phyloP scores from a whole-genome alignment of 1,140 invertebrate species.

The Heliconius nattereri region DNA sequence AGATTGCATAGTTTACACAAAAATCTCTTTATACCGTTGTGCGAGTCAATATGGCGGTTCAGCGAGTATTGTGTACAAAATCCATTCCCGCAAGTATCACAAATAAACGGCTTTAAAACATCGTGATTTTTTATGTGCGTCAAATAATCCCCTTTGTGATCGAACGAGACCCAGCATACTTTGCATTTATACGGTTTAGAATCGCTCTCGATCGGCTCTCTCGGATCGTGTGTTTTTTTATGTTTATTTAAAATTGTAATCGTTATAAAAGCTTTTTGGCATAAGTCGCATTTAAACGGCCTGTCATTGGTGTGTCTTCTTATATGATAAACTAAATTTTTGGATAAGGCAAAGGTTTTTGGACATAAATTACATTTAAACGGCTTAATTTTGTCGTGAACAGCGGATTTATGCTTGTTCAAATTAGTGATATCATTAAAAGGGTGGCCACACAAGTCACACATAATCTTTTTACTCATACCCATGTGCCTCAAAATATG shows the following conservation, averaged over 20 bases:
- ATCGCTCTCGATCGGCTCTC: neutral
- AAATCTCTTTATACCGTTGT: neutral
- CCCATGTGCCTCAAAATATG: slow-evolving; percentile 24
- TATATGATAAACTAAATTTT: slow-evolving; percentile 14
- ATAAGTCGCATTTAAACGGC: slow-evolving; percentile 19
- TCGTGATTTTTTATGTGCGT: slow-evolving; percentile 10
- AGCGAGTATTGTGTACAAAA: slow-evolving; percentile 3
- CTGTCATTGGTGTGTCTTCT: slow-evolving; percentile 1
- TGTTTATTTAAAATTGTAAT: neutral
- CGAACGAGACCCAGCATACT: slow-evolving; percentile 5
- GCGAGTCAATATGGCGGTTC: slow-evolving; percentile 14
- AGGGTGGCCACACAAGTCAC: slow-evolving; percentile 19
- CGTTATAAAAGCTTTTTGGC: neutral
- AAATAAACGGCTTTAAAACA: neutral
- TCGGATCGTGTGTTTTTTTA: neutral
- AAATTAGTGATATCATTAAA: slow-evolving; percentile 21
- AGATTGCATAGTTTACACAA: slow-evolving; percentile 18
- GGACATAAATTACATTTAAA: slow-evolving; percentile 21
- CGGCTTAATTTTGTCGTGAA: slow-evolving; percentile 16
- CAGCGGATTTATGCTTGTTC: slow-evolving; percentile 9
- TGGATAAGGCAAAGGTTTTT: slow-evolving; percentile 12
- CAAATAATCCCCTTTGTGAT: slow-evolving; percentile 21
- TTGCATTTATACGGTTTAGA: slow-evolving; percentile 15
- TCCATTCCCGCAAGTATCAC: neutral
- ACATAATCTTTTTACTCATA: slow-evolving; percentile 13